Conservation (phyloP, 2,113 vertebrate species). For the Delphinapterus leucas region DNA sequence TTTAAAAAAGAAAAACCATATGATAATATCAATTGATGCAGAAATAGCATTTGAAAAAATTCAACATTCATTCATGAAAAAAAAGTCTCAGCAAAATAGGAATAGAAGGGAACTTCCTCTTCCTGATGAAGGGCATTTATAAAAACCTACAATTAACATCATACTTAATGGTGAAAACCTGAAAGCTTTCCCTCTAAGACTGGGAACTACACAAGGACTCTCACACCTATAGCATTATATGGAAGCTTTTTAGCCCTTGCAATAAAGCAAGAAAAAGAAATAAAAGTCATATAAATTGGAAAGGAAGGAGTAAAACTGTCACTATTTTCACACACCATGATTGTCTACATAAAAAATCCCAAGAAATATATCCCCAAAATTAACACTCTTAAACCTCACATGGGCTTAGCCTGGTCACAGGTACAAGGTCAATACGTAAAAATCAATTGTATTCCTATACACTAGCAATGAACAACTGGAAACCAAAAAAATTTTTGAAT, state of each 20-base stretch:
- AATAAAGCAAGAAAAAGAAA: slow-evolving; percentile 25
- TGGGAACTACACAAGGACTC: neutral
- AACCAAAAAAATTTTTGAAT: neutral
- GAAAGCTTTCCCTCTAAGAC: neutral
- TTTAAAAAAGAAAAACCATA: neutral
- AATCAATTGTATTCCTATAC: neutral
- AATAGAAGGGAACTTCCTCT: neutral
- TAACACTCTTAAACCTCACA: neutral
- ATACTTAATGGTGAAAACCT: neutral
- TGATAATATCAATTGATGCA: neutral
- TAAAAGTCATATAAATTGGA: neutral
- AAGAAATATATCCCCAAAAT: neutral
- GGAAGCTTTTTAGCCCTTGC: neutral
- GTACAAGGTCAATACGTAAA: neutral
- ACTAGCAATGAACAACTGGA: neutral
- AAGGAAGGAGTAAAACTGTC: neutral
- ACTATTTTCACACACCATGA: neutral
- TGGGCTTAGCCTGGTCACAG: neutral
- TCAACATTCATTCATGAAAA: neutral
- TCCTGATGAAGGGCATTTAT: neutral
- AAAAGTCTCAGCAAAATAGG: neutral
- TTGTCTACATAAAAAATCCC: neutral
- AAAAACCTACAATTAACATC: neutral
- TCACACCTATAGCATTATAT: neutral
- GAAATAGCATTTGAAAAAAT: neutral